A percentile compares a stretch with the other conserved stretches of the same genome.
phyloP scores from a whole-genome alignment of 2,113 vertebrate species.

The Rhea pennata region DNA sequence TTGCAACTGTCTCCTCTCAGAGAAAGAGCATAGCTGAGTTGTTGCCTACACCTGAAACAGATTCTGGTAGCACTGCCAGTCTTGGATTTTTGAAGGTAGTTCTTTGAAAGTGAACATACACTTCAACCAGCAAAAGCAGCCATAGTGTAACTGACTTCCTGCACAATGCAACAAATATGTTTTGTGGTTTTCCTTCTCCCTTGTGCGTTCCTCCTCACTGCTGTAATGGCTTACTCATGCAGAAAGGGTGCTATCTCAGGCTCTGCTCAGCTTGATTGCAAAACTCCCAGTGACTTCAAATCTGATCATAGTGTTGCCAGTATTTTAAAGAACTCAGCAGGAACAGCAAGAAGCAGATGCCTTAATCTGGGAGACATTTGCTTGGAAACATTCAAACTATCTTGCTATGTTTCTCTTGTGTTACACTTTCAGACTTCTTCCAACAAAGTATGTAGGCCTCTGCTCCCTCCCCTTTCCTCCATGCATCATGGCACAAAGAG shows the following conservation, averaged over 20 bases:
- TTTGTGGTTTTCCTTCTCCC: neutral
- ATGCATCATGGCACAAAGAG: neutral
- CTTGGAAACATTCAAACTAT: neutral
- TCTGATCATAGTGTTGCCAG: neutral
- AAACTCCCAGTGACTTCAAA: neutral
- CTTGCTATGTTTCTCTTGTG: neutral
- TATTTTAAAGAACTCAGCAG: neutral
- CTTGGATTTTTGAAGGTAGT: neutral
- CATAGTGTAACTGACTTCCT: neutral
- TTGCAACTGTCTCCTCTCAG: rapidly evolving
- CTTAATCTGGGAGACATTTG: neutral
- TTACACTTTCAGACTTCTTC: neutral
- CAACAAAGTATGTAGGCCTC: neutral
- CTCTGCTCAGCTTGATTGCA: neutral
- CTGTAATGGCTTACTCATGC: neutral
- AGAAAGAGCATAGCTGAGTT: neutral
- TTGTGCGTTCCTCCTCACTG: rapidly evolving
- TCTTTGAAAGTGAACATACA: rapidly evolving
- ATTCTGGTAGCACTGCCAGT: neutral
- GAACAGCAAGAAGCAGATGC: conserved; percentile 31
- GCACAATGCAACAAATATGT: rapidly evolving
- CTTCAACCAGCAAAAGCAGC: neutral
- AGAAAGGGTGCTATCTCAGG: neutral
- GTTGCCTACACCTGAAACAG: neutral
- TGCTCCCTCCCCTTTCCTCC: neutral